Base-by-base conservation (phyloP, 1,140 invertebrate genomes). In the Chionoecetes opilio region DNA sequence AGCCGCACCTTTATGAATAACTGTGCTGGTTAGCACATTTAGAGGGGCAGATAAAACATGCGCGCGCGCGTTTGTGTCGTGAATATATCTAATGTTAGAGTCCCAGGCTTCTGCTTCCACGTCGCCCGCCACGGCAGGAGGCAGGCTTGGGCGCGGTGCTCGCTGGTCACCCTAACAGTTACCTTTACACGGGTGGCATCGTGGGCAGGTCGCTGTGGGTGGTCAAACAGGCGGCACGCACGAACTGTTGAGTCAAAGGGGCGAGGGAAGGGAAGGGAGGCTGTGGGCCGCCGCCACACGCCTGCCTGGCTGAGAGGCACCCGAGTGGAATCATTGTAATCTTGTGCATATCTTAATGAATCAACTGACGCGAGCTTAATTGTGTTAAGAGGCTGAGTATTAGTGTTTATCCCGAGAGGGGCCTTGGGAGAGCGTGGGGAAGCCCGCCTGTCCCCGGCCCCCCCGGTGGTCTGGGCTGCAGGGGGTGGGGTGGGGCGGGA, bases 121-220 rank as follows among this genome's bases (percentile, higher is more conserved):
- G n/a, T n/a, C n/a, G 46, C 46, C 11, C 21, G 46, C 11, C 46
- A 17, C 46, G 11, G 46, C 46, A 17, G 46, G 46, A 53, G 46
- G 46, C 46, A 53, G 46, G 46, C 46, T 53, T 9, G 38, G 38
- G 14, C 38, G 38, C 38, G 38, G 38, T 41, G 38, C 11, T 53
- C 46, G 46, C 11, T 17, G 46, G 46, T 53, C 63, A 75, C 63
- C 26, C 21, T n/a, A 17, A 75, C 63, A 75, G n/a, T 75, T 75
- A 75, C 63, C 63, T 75, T 75, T 75, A 75, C n/a, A 75, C n/a
- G n/a, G 21, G 6, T 75, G 63, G 63, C 63, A n/a, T n/a, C 63
- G 63, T 75, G n/a, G 63, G 63, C 63, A 75, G 63, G 63, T 75
- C 63, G n/a, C 63, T 11, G 63, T 75, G 63, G 63, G 63, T 75